Evolutionary conservation across 2,797 vertebrate species (phyloP).

Genomic region (Trachurus trachurus): DNA sequence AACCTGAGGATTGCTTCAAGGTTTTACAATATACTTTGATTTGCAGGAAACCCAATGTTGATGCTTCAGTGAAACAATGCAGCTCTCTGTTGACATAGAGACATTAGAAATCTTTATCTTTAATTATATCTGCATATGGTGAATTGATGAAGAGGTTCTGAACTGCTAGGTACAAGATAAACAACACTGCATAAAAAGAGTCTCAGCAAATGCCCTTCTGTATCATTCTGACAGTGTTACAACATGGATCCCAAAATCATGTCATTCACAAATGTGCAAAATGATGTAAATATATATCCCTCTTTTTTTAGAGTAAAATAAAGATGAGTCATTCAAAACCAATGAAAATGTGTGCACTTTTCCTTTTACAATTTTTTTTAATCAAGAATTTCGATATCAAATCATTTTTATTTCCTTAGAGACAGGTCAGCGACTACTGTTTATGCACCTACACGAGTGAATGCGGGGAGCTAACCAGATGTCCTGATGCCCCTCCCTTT

Average conservation of each 20-base stretch:
- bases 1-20: constrained; percentile 60
- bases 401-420: neutral
- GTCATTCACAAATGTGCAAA: constrained; percentile 78
- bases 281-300: constrained; percentile 82
- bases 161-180: constrained; percentile 51
- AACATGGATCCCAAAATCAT: constrained; percentile 71
- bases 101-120: constrained; percentile 31
- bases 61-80: constrained; percentile 44
- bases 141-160: constrained; percentile 37
- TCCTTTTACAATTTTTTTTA: constrained; percentile 19
- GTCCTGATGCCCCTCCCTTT: neutral
- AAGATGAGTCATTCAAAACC: constrained; percentile 78
- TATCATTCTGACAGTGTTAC: constrained; percentile 76
- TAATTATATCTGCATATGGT: constrained; percentile 46
- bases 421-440: neutral
- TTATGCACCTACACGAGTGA: neutral
- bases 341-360: constrained; percentile 38
- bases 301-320: constrained; percentile 82
- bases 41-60: constrained; percentile 57
- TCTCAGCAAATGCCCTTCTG: constrained; percentile 61
- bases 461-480: neutral
- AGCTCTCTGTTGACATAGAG: constrained; percentile 40
- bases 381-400: neutral
- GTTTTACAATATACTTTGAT: constrained; percentile 61
- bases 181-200: constrained; percentile 45